Base-by-base conservation (phyloP, 2,113 vertebrate species). In the Syngnathoides biaculeatus region DNA sequence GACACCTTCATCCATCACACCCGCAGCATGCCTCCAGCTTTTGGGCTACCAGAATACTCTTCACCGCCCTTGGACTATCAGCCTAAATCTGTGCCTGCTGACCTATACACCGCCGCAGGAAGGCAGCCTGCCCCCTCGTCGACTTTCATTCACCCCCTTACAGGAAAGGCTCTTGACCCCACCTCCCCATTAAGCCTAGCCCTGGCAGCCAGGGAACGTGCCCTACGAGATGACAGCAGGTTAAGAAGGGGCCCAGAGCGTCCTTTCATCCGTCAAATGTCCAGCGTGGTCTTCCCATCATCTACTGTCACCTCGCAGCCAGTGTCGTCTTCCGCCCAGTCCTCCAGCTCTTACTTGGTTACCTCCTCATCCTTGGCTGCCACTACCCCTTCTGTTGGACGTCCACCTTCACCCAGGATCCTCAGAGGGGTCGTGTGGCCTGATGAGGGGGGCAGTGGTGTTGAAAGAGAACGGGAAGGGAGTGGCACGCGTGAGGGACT, bases 111-210 rank as follows among this genome's bases (percentile, higher is more conserved):
- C 22, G 66, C 87, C 8, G 77, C 81, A 24, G 80, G 83, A 22
- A 79, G 87, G 64, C 87, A 84, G 73, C 75, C 84, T 70, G 35
- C 40, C 79, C 62, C 84, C n/a, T 15, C 74, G 67, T 90, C 92
- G 53, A 94, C 94, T 19, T 95, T 96, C 73, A 94, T 97, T 66
- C 95, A 97, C 84, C 95, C 95, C 27, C 87, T 97, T 55, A 96
- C 95, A 0, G 95, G 95, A 72, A 96, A 96, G 85, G 93, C 94
- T 42, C 90, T 96, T 15, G 95, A 97, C 75, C 95, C 95, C 2
- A 90, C 92, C 1, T 96, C 95, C 0, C 94, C 95, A 0, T 87
- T 95, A n/a, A 95, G 94, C 22, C 90, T 97, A 42, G 95, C 95
- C 5, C 86, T 97, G 85, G 95, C 94, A 3, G 95, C 95, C 67